Evolutionary conservation across 2,797 vertebrate genomes (phyloP), one percentile per base, ranked within the genome.

Genomic region (Dallia pectoralis): DNA sequence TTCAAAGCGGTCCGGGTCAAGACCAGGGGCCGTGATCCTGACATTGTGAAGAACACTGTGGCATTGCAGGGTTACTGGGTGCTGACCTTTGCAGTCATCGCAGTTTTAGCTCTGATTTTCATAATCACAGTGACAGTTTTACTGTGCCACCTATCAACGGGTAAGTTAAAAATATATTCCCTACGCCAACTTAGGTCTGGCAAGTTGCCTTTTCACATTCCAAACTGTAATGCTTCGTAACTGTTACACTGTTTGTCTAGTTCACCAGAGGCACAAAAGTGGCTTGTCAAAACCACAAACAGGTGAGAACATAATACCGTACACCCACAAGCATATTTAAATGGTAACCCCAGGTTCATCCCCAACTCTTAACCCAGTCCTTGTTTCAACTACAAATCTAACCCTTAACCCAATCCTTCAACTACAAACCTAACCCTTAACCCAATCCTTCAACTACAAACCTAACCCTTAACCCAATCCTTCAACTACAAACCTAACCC

Each of bases 121-220:
- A 74, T 36, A 11, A 14, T 91, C 75, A 82, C 89, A n/a, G 71
- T 88, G 1, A 32, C 85, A 56, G 69, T 69, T 30, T 68, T 92
- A 65, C 40, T 77, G 36, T 79, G 87, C 36, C 82, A 84, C 15
- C n/a, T 84, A 7, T 19, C 92, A 72, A 89, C 77, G 0, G 84
- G 91, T 93, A 79, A 3, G 33, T 36, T 36, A 36, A 36, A 7
- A 0, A 82, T 73, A 14, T 48, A 48, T 25, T 1, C 33, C 59
- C 40, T 16, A 32, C 22, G 25, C 40, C 27, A 48, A 53, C 49
- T 22, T 18, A 53, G 16, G 51, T 8, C 2, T 22, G 51, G n/a
- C 8, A 19, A 53, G 16, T 53, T 19, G 2, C 19, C 18, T n/a
- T 53, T 53, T 53, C 15, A 68, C 40, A 69, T 11, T 48, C 15